Evolutionary conservation across 2,888 invertebrate species (phyloP).

Genomic region (Acanthosepion pharaonis): DNA sequence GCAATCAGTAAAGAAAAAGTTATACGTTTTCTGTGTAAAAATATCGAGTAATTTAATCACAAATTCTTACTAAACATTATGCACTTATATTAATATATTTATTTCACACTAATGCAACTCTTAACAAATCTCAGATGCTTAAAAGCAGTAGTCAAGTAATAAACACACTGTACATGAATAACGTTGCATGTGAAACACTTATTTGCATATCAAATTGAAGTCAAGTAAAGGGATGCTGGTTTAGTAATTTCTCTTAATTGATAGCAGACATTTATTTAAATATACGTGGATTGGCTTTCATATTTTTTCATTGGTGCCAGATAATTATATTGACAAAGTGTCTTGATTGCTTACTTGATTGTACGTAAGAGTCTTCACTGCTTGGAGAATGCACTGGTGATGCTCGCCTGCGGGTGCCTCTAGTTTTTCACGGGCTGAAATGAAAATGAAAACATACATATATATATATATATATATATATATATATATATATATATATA

Average conservation of each 20-base stretch:
- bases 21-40: too few species aligned
- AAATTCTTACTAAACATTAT: too few species aligned
- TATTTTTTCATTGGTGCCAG: not conserved
- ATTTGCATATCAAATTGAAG: not conserved
- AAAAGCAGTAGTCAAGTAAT: not conserved
- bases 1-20: too few species aligned
- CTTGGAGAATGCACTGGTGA: conserved; percentile 43
- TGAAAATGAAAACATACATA: not conserved
- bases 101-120: too few species aligned
- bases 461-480: not conserved
- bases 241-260: too few species aligned
- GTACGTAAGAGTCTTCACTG: conserved; percentile 44
- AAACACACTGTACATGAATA: not conserved
- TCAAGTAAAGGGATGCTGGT: too few species aligned
- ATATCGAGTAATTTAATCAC: too few species aligned
- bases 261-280: not conserved
- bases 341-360: conserved; percentile 39
- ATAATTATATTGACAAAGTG: too few species aligned
- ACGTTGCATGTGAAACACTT: not conserved
- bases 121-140: not conserved
- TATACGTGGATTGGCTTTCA: not conserved
- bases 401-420: not conserved
- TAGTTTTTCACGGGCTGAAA: conserved; percentile 41
- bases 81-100: too few species aligned
- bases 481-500: not conserved